Percentiles rank a stretch among this genome's conserved stretches.
Conservation (phyloP, 2,797 vertebrate genomes). For the Nasua narica region DNA sequence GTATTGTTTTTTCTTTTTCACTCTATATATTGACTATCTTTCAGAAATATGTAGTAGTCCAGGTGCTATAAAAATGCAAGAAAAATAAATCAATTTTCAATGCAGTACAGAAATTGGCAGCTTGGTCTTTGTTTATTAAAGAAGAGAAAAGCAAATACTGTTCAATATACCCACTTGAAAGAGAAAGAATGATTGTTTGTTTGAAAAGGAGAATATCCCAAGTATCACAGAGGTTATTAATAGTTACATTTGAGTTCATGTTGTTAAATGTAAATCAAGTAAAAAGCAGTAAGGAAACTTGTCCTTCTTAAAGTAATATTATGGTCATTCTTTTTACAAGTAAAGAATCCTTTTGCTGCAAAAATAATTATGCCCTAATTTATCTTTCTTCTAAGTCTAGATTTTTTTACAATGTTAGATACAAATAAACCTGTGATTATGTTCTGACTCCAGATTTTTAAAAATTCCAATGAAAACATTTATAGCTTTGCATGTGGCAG, state of each 20-base stretch:
- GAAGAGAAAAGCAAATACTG: background rate
- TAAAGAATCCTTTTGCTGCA: background rate
- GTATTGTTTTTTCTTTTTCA: background rate
- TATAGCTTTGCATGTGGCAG: background rate
- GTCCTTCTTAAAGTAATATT: background rate
- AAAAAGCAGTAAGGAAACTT: background rate
- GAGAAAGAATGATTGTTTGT: background rate
- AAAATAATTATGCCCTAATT: slow-evolving; percentile 17
- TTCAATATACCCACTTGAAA: background rate
- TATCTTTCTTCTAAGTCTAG: background rate
- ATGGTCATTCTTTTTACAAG: background rate
- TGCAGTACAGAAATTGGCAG: background rate
- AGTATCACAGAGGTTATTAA: background rate
- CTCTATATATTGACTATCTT: background rate
- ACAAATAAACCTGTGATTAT: background rate
- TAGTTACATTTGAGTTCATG: background rate
- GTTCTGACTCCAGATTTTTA: background rate
- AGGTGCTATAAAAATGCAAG: background rate
- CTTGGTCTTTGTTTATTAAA: slow-evolving; percentile 25
- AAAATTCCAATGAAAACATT: background rate
- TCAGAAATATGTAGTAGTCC: background rate
- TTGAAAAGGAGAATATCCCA: background rate
- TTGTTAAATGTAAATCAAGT: background rate
- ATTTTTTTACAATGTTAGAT: slow-evolving; percentile 8
- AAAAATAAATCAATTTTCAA: slow-evolving; percentile 60